Conservation (phyloP, 1,140 invertebrate genomes). For the Megathymus violae region DNA sequence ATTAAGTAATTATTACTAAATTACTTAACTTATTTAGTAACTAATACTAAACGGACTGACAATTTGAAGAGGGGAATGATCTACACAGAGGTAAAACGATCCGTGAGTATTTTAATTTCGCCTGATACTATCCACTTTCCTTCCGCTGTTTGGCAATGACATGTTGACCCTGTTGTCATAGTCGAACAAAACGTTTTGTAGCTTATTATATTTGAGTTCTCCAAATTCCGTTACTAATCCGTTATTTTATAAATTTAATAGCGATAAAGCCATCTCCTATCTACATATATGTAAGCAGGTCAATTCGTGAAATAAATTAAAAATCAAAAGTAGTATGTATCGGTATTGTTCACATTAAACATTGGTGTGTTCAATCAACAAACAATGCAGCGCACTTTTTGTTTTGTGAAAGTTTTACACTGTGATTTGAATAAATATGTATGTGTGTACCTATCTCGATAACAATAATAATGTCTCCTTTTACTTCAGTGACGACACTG, state of each 20-base stretch:
- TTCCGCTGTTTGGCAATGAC: constrained; percentile 55
- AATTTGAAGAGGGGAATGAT: neutral
- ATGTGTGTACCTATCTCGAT: constrained; percentile 17
- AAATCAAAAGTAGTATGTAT: constrained; percentile 19
- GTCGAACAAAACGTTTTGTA: constrained; percentile 43
- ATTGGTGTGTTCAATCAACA: constrained; percentile 38
- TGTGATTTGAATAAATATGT: constrained; percentile 50
- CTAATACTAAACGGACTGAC: too few species aligned
- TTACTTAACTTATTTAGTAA: too few species aligned
- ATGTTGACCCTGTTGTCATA: constrained; percentile 56
- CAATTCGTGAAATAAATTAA: constrained; percentile 24
- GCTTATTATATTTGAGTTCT: too few species aligned
- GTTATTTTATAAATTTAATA: neutral
- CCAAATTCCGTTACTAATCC: neutral
- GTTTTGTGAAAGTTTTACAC: constrained; percentile 67
- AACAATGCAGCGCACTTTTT: constrained; percentile 63
- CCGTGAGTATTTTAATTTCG: neutral
- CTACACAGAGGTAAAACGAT: constrained; percentile 6
- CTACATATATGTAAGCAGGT: neutral
- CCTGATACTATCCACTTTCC: constrained; percentile 48
- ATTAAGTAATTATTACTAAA: too few species aligned
- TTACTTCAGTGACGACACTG: neutral
- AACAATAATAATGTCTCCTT: constrained; percentile 12
- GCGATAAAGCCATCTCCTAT: neutral
- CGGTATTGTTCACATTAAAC: constrained; percentile 11